phyloP scores from a whole-genome alignment of 1,140 invertebrate species.

The Drosophila grimshawi region DNA sequence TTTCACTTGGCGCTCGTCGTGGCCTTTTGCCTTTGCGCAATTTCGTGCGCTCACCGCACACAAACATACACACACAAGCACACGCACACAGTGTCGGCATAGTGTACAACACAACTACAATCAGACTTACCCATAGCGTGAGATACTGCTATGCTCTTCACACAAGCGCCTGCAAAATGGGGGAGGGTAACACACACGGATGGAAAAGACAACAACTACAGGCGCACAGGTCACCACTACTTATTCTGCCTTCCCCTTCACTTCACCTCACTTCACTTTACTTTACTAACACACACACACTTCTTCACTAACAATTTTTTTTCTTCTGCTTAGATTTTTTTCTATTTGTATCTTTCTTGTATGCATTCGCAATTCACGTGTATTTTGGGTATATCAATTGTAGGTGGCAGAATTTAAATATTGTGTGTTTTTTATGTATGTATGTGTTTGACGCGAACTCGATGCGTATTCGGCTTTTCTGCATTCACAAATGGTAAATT shows the following conservation, averaged over 20 bases:
- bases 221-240: constrained; percentile 78
- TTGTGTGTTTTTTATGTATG: constrained; percentile 23
- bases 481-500: constrained; percentile 44
- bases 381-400: constrained; percentile 32
- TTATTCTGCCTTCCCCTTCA: constrained; percentile 56
- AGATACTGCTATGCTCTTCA: constrained; percentile 75
- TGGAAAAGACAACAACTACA: constrained; percentile 77
- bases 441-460: constrained; percentile 36
- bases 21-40: constrained; percentile 64
- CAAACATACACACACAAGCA: constrained; percentile 32
- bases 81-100: constrained; percentile 57
- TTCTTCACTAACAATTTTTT: constrained; percentile 74
- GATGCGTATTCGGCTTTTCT: constrained; percentile 46
- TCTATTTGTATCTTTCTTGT: constrained; percentile 75
- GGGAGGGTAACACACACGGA: constrained; percentile 68
- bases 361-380: constrained; percentile 78
- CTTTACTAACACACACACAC: constrained; percentile 1
- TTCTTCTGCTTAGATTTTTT: constrained; percentile 71
- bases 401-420: constrained; percentile 34
- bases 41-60: constrained; percentile 54
- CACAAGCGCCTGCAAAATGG: constrained; percentile 75
- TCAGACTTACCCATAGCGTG: constrained; percentile 74
- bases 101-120: constrained; percentile 53
- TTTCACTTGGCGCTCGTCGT: constrained; percentile 57
- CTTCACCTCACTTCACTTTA: constrained; percentile 31